Percentiles rank a stretch among this genome's conserved stretches.
phyloP scores from a whole-genome alignment of 2,888 invertebrate genomes.

The Serripes groenlandicus region DNA sequence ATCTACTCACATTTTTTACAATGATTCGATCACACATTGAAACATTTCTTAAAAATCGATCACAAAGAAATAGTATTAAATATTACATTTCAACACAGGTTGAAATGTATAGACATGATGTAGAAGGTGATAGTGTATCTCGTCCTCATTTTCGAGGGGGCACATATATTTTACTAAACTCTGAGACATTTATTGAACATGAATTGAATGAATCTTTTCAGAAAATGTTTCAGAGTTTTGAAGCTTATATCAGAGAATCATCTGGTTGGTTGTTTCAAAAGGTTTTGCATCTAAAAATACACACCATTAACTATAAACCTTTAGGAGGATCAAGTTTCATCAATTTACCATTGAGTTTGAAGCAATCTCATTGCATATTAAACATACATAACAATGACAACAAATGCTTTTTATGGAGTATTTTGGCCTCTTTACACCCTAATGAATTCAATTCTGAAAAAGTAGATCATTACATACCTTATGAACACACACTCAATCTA shows the following conservation, averaged over 20 bases:
- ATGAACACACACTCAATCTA: conserved; percentile 39
- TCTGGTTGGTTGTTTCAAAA: conserved; percentile 44
- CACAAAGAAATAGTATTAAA: conserved; percentile 31
- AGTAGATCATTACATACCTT: conserved; percentile 31
- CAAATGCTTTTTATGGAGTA: conserved; percentile 28
- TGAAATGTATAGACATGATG: conserved; percentile 39
- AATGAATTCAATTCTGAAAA: background rate
- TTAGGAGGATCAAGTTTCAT: conserved; percentile 18
- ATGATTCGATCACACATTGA: conserved; percentile 14
- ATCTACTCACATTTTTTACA: conserved; percentile 43
- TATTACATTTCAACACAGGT: conserved; percentile 47
- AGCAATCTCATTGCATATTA: background rate
- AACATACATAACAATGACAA: conserved; percentile 30
- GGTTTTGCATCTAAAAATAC: conserved; percentile 39
- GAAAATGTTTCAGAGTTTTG: conserved; percentile 47
- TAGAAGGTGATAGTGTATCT: conserved; percentile 13
- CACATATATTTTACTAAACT: conserved; percentile 33
- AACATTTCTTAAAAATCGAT: conserved; percentile 14
- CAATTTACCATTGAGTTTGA: conserved; percentile 5
- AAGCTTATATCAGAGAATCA: conserved; percentile 52
- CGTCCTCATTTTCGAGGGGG: conserved; percentile 54
- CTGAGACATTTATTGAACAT: conserved; percentile 30
- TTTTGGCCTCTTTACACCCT: conserved; percentile 22
- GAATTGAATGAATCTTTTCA: conserved; percentile 46
- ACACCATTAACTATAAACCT: conserved; percentile 35